Percentiles rank a stretch among this genome's conserved stretches.
These are phyloP conservation scores for human (Homo sapiens) DNA, from an alignment of 2,113 vertebrate genomes.

Conservation along the genomic window GRCh38 chr14:19938001-19938500, in stretches of 20 bases:
- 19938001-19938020: background rate
- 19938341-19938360: background rate
- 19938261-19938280: background rate
- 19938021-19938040: background rate
- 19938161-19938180: background rate
- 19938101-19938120: background rate
- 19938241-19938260: background rate
- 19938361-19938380: background rate
- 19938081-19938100: background rate
- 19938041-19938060: conserved; percentile 5
- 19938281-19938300: background rate
- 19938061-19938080: background rate
- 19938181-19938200: background rate
- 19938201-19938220: background rate
- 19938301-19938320: background rate
- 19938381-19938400: background rate
- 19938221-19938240: background rate
- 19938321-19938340: background rate
- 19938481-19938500: background rate
- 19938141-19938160: background rate
- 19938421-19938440: background rate
- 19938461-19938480: background rate
- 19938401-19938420: background rate
- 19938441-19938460: background rate
- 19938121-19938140: background rate